Conservation (phyloP, 1,140 invertebrate species). For the Diachasma alloeum region DNA sequence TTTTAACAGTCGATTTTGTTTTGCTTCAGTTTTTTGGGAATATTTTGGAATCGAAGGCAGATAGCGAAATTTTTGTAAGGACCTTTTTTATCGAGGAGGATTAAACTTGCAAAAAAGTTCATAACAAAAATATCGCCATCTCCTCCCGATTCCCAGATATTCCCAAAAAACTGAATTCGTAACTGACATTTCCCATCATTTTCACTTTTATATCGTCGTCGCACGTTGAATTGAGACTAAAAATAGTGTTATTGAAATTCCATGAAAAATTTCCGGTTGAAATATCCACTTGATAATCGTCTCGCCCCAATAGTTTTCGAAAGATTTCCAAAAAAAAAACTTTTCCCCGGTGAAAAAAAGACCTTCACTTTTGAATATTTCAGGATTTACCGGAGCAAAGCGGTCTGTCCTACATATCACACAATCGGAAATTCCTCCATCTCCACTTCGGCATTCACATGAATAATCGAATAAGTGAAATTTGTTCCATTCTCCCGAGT, state of each 20-base stretch:
- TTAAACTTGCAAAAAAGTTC: too few species aligned
- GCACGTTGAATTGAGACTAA: neutral
- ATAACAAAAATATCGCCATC: too few species aligned
- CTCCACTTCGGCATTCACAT: neutral
- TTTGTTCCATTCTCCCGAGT: neutral
- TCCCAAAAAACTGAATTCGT: too few species aligned
- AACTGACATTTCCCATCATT: too few species aligned
- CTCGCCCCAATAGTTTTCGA: neutral
- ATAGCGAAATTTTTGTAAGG: too few species aligned
- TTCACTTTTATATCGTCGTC: too few species aligned
- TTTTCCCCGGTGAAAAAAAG: neutral
- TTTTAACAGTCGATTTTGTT: too few species aligned
- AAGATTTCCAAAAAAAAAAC: neutral
- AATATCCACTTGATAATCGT: neutral
- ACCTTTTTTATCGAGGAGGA: too few species aligned
- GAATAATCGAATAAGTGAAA: neutral
- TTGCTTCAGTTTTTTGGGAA: too few species aligned
- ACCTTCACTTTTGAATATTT: neutral
- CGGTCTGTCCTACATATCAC: neutral
- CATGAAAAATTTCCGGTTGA: neutral
- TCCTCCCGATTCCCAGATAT: too few species aligned
- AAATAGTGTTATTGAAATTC: neutral
- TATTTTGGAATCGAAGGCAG: too few species aligned
- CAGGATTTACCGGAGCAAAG: neutral
- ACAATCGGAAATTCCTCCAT: neutral